Base-by-base conservation (phyloP, 2,888 invertebrate genomes). In the Drosophila affinis region DNA sequence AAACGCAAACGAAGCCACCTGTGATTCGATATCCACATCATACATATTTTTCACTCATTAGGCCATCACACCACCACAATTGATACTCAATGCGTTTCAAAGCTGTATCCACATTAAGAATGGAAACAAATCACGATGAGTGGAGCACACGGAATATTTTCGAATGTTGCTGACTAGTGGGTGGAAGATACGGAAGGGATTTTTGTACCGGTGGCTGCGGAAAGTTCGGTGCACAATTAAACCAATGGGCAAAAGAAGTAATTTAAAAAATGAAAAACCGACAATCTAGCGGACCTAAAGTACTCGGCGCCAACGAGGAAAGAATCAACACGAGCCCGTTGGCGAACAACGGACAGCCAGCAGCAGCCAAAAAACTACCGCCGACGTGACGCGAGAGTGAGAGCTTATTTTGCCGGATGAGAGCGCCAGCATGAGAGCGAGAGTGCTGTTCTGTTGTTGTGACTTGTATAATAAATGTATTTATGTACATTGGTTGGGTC, bases 261-360 rank as follows among this genome's bases (percentile, higher is more conserved):
- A 72, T 72, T 72, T 86, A 81, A 71, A 76, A 79, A 86, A 84
- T 71, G 76, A 68, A 75, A 76, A 86, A 73, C 83, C 83, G 85
- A 82, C 82, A 79, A 82, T 71, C 62, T 81, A 75, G 77, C 75
- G 89, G 87, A 86, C 87, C 73, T 75, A 84, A 84, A 78, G 79
- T 82, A 76, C 82, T 77, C 85, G 82, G 83, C 76, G 79, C 81
- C 84, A 87, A 81, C 83, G 83, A 83, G 83, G 87, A 87, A 87
- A 87, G 83, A 83, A 83, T 81, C 87, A 71, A 80, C 85, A 79
- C 79, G 74, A 76, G 84, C 69, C 64, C 52, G 73, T 39, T 51
- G 53, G 54, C 77, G 72, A 79, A 55, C 62, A 64, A 55, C 55
- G 18, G 59, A 52, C 51, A 47, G 54, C 56, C 71, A 59, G 69